A percentile compares a stretch with the other conserved stretches of the same genome.
Conservation (phyloP, 1,140 invertebrate genomes). For the Whitmania pigra region DNA sequence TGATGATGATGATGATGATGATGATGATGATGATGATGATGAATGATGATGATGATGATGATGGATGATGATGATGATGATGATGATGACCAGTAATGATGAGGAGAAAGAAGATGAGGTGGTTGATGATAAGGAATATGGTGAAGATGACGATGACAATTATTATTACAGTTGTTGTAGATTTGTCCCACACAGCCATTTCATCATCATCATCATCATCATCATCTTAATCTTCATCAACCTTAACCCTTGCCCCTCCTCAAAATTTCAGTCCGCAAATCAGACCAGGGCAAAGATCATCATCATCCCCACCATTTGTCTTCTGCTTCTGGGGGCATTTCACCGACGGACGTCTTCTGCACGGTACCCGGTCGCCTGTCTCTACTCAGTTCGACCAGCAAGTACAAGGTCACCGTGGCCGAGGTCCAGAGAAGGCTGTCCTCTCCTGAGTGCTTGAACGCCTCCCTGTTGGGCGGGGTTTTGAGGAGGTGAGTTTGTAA, state of each 20-base stretch:
- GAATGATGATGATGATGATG: no score
- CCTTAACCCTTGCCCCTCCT: not conserved
- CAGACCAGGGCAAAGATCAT: constrained; percentile 20
- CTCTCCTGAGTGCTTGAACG: constrained; percentile 97
- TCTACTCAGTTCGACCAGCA: constrained; percentile 90
- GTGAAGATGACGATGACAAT: no score
- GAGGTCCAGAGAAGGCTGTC: constrained; percentile 93
- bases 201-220: constrained; percentile 18
- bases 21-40: no score
- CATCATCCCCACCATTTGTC: not conserved
- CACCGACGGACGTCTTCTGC: constrained; percentile 51
- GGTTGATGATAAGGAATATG: no score
- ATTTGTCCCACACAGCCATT: not conserved
- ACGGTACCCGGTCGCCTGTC: constrained; percentile 91
- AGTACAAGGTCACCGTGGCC: constrained; percentile 98
- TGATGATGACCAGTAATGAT: no score
- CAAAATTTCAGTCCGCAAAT: constrained; percentile 9
- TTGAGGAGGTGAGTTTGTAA: constrained; percentile 23
- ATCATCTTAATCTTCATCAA: constrained; percentile 24
- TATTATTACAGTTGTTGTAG: constrained; percentile 16
- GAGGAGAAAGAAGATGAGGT: no score
- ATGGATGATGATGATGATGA: no score
- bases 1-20: no score
- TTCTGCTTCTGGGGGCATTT: not conserved
- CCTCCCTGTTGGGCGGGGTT: constrained; percentile 91